Evolutionary conservation across 2,113 vertebrate genomes (phyloP).

Genomic region (Dermatemys mawii): DNA sequence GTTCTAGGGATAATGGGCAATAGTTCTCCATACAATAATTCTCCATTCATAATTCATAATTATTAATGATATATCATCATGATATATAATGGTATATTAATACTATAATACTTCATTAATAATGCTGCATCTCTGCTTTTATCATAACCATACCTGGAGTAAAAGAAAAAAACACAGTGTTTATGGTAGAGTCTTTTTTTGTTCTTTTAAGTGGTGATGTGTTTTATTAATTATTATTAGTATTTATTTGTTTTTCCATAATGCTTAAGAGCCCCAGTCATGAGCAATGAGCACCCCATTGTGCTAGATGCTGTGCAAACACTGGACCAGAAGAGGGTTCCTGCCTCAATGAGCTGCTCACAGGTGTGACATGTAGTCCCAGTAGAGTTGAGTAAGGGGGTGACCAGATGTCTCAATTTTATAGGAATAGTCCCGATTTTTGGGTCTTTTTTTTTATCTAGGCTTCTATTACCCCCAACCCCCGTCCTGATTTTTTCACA

Average conservation of each 20-base stretch:
- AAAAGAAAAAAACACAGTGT: background rate
- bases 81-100: too few relatives aligned
- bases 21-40: too few relatives aligned
- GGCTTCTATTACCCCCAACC: too few relatives aligned
- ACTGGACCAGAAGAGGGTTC: background rate
- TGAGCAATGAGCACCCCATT: background rate
- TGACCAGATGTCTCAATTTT: too few relatives aligned
- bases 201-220: background rate
- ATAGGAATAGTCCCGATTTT: too few relatives aligned
- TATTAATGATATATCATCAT: too few relatives aligned
- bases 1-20: background rate
- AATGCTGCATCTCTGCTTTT: constrained; percentile 19
- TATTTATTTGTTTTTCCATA: background rate
- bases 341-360: background rate
- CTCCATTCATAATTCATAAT: too few relatives aligned
- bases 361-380: background rate
- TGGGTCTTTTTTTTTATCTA: too few relatives aligned
- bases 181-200: constrained; percentile 18
- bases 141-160: constrained; percentile 25
- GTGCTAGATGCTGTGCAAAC: background rate
- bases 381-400: background rate
- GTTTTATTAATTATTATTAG: constrained; percentile 48
- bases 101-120: too few relatives aligned
- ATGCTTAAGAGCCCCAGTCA: background rate
- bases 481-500: too few relatives aligned